Percentiles rank a stretch among this genome's conserved stretches.
These are phyloP conservation scores for Coranthus polyacanthus DNA, from an alignment of 2,797 vertebrate genomes.

Conservation along the genomic window DNA sequence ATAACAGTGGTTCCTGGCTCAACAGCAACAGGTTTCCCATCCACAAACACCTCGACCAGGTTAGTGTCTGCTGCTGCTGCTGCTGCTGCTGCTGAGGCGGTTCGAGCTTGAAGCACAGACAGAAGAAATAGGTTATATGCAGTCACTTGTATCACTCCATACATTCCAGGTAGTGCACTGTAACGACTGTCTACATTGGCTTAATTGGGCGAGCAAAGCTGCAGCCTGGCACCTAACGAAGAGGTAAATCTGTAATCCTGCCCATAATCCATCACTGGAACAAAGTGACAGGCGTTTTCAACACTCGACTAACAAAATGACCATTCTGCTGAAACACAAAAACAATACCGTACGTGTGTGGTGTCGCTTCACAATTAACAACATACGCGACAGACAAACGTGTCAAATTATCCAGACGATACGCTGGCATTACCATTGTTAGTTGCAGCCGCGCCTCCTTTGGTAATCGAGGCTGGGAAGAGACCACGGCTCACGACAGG, in stretches of 20 bases:
- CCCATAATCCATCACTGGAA: conserved; percentile 58
- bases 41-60: conserved; percentile 92
- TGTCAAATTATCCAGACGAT: conserved; percentile 8
- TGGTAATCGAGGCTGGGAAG: conserved; percentile 75
- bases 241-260: conserved; percentile 64
- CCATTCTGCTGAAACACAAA: conserved; percentile 29
- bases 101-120: conserved; percentile 77
- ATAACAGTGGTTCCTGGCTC: conserved; percentile 92
- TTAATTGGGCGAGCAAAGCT: conserved; percentile 34
- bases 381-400: too few relatives aligned
- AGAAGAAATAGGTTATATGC: not conserved
- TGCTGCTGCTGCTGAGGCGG: conserved; percentile 45
- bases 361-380: too few relatives aligned
- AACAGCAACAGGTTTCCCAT: conserved; percentile 90
- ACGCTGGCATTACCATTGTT: conserved; percentile 79
- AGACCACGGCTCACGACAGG: conserved; percentile 80
- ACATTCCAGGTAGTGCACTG: not conserved
- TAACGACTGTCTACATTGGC: not conserved
- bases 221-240: conserved; percentile 47
- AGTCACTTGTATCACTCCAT: not conserved
- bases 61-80: conserved; percentile 84
- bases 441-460: conserved; percentile 58
- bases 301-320: conserved; percentile 13
- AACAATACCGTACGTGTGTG: too few relatives aligned
- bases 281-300: conserved; percentile 14